Base-by-base conservation (phyloP, 2,888 invertebrate genomes). In the Xylocampa areola region DNA sequence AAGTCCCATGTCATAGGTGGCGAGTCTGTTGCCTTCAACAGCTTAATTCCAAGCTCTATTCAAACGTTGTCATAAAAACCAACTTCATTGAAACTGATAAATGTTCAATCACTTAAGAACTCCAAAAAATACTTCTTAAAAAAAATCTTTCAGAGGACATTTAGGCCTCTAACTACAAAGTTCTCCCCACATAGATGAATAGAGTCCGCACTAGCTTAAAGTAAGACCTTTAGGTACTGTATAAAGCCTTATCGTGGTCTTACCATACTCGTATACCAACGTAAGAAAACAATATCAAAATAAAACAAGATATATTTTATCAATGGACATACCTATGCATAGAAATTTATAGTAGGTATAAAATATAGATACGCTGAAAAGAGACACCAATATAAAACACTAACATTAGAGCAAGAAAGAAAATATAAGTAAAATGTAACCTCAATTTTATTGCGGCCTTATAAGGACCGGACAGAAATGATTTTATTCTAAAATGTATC, bases 391-490 rank as follows among this genome's bases (percentile, higher is more conserved):
- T 41, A 71, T 11, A 44, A 25, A 72, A 49, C 49, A 45, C 59
- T 10, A 40, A 51, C 51, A 71, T 63, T 54, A 68, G 73, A 85
- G 64, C 62, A 76, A 77, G 80, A 85, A 41, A 69, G 47, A 60
- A 63, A 50, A 82, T 72, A 81, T 65, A 81, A 63, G 72, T 77
- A 81, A 86, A 74, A 85, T 81, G 72, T 87, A 87, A 84, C 85
- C 85, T 87, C 85, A 86, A 87, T 89, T 87, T 88, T 82, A 87
- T 86, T 76, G 80, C 67, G 59, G 61, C 89, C 90, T 79, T 89
- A 77, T 79, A 88, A 77, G 89, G 90, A 73, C 61, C 60, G 80
- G 64, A 63, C 81, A 80, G 76, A 83, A 84, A 84, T 78, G 78
- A 85, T 82, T 81, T 79, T 77, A 76, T 78, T 60, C 50, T 27